Evolutionary conservation across 2,888 invertebrate species (phyloP).

Genomic region (Spisula solida): DNA sequence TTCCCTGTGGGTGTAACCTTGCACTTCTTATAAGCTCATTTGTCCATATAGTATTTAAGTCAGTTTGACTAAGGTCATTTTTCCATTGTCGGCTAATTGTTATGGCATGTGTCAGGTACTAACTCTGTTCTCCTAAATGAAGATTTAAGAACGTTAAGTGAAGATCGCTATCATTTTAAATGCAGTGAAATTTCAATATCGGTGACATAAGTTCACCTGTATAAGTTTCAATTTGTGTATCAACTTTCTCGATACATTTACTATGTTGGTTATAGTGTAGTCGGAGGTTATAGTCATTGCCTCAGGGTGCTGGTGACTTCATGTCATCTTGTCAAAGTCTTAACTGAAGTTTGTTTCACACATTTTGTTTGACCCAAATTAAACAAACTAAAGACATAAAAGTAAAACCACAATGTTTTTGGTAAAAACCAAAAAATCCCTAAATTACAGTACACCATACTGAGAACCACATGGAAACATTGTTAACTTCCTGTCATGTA

Average conservation of each 20-base stretch:
- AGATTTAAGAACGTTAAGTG: constrained; percentile 23
- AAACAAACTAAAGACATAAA: neutral
- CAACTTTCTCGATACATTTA: too few species aligned
- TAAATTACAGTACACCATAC: too few species aligned
- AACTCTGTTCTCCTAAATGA: neutral
- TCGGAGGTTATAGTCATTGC: neutral
- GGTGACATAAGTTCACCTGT: neutral
- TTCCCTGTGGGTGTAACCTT: too few species aligned
- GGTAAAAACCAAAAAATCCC: too few species aligned
- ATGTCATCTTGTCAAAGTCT: neutral
- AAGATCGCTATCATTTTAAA: constrained; percentile 8
- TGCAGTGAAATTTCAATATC: neutral
- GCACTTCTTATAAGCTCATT: neutral
- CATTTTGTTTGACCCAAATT: neutral
- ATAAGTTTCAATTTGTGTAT: neutral
- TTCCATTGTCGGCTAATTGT: neutral
- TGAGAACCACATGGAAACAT: too few species aligned
- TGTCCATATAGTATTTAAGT: constrained; percentile 6
- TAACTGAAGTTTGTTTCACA: neutral
- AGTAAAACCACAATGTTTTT: too few species aligned
- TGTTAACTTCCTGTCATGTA: too few species aligned
- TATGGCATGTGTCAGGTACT: constrained; percentile 49
- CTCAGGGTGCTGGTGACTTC: neutral
- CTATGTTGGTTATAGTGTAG: too few species aligned
- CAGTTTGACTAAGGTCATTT: constrained; percentile 15